A percentile compares a stretch with the other conserved stretches of the same genome.
phyloP scores from a whole-genome alignment of 2,113 vertebrate genomes.

The Python bivittatus region DNA sequence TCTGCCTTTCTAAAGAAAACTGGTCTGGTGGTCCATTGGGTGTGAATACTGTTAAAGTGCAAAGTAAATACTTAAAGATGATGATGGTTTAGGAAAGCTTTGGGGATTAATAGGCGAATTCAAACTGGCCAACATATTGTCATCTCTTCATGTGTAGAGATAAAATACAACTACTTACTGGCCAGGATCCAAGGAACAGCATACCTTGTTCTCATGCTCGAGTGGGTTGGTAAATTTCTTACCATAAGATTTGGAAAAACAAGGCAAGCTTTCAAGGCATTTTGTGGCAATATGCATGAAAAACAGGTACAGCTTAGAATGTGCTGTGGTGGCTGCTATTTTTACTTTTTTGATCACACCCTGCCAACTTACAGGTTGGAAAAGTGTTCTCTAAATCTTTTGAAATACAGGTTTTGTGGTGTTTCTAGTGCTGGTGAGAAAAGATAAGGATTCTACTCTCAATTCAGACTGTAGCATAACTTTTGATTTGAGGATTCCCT shows the following conservation, averaged over 20 bases:
- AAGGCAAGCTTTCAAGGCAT: neutral
- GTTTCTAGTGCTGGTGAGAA: too few species aligned
- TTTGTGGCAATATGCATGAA: neutral
- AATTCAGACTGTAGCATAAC: rapidly evolving
- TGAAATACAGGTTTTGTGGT: neutral
- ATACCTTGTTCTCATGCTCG: neutral
- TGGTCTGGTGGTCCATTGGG: neutral
- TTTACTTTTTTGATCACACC: neutral
- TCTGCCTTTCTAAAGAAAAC: neutral
- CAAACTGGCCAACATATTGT: neutral
- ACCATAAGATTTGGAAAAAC: rapidly evolving
- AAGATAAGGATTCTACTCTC: rapidly evolving
- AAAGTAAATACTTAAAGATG: neutral
- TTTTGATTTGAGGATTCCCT: neutral
- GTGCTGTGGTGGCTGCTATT: neutral
- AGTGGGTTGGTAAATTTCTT: neutral
- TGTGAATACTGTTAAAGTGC: neutral
- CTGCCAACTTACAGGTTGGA: neutral
- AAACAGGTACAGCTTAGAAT: neutral
- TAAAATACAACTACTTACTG: slow-evolving; percentile 11
- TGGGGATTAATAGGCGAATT: slow-evolving; percentile 1
- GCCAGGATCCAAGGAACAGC: neutral
- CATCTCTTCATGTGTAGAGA: neutral
- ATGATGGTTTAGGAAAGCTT: slow-evolving; percentile 12
- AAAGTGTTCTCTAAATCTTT: neutral